Conservation (phyloP, 2,797 vertebrate genomes). For the Melanotaenia maccullochi region DNA sequence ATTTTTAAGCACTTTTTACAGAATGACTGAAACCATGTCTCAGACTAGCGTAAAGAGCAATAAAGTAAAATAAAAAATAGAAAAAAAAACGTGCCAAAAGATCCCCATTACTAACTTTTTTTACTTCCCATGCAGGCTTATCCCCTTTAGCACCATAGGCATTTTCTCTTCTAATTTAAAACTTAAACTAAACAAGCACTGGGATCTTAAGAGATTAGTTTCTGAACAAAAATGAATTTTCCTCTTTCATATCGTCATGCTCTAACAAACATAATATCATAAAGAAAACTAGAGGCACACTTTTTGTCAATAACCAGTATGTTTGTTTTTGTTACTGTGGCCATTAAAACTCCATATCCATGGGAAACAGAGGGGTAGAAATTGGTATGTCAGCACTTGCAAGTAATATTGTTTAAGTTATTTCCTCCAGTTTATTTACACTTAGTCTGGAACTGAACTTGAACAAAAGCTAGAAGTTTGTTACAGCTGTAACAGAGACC, state of each 20-base stretch:
- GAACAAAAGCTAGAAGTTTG: conserved; percentile 37
- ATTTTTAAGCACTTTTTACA: neutral
- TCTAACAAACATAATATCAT: neutral
- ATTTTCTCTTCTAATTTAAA: conserved; percentile 2
- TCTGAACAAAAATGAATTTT: neutral
- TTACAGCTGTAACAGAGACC: conserved; percentile 5
- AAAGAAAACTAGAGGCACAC: neutral
- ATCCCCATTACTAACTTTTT: neutral
- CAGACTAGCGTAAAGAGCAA: neutral
- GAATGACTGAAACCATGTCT: neutral
- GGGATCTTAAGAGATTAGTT: neutral
- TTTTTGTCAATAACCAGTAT: neutral
- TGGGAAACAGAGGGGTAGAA: conserved; percentile 45
- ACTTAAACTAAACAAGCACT: conserved; percentile 8
- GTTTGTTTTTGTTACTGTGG: conserved; percentile 55
- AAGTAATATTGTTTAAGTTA: conserved; percentile 45
- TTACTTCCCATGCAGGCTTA: neutral
- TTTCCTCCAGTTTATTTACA: conserved; percentile 63
- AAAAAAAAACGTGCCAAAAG: neutral
- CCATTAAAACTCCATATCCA: conserved; percentile 56
- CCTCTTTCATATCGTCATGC: neutral
- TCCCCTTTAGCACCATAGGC: neutral
- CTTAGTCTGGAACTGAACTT: conserved; percentile 34
- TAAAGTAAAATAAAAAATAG: neutral
- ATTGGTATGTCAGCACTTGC: conserved; percentile 51